phyloP scores from a whole-genome alignment of 2,797 vertebrate species.

The Petrocephalus sullivani region DNA sequence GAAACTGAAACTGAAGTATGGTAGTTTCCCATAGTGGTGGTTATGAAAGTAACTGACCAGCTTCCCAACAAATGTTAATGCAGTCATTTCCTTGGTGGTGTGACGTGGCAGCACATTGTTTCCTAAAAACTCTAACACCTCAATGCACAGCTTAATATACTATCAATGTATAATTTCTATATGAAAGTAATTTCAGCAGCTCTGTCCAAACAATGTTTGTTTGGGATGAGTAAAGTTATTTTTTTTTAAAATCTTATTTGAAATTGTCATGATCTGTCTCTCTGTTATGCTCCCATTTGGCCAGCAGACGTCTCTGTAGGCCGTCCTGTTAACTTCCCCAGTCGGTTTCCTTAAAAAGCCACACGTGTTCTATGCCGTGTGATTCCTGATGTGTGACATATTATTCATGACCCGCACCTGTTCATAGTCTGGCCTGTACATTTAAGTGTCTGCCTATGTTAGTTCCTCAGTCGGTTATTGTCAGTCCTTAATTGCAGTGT shows the following conservation, averaged over 20 bases:
- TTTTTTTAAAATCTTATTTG: too few relatives aligned
- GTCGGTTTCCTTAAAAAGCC: neutral
- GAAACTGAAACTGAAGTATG: too few relatives aligned
- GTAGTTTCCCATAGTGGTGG: too few relatives aligned
- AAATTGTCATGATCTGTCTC: too few relatives aligned
- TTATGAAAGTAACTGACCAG: neutral
- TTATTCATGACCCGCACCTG: neutral
- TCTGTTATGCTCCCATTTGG: too few relatives aligned
- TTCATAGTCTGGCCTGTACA: neutral
- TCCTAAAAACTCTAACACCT: too few relatives aligned
- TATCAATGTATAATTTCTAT: too few relatives aligned
- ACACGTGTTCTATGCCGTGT: neutral
- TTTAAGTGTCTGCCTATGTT: neutral
- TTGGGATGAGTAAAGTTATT: too few relatives aligned
- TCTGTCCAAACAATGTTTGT: too few relatives aligned
- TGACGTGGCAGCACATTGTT: neutral
- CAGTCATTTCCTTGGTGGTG: neutral
- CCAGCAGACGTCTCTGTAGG: neutral
- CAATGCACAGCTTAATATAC: too few relatives aligned
- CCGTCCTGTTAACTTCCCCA: neutral
- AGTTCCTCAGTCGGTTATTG: neutral
- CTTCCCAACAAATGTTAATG: neutral
- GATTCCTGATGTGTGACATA: neutral
- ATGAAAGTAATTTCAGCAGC: too few relatives aligned
- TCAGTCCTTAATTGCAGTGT: neutral